Percentiles rank a stretch among this genome's conserved stretches.
Evolutionary conservation across 2,888 invertebrate species (phyloP).

Genomic region (Campoletis raptor): DNA sequence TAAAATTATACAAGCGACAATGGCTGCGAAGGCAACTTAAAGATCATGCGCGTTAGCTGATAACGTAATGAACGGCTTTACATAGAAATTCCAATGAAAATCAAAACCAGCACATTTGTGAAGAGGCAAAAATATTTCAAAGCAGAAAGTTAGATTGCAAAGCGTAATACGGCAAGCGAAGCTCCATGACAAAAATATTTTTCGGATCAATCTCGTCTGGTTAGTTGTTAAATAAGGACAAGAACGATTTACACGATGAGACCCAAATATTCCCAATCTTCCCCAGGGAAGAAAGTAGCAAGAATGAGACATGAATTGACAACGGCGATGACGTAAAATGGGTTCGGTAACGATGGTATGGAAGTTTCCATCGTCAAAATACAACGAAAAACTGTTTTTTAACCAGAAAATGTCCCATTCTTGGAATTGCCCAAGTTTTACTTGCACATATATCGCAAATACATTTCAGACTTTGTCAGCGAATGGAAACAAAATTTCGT

Average conservation of each 20-base stretch:
- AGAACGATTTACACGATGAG: neutral
- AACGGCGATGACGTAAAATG: neutral
- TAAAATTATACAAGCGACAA: neutral
- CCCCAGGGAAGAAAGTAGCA: neutral
- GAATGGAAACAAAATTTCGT: conserved; percentile 62
- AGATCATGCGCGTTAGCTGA: neutral
- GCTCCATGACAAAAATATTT: neutral
- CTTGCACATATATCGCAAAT: neutral
- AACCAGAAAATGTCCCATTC: neutral
- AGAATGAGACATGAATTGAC: neutral
- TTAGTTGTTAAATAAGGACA: neutral
- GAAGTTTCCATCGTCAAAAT: neutral
- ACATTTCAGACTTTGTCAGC: neutral
- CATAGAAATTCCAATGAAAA: neutral
- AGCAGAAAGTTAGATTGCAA: neutral
- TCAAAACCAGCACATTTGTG: neutral
- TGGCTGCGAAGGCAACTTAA: too few relatives aligned
- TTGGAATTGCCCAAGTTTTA: neutral
- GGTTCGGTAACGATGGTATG: neutral
- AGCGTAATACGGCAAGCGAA: neutral
- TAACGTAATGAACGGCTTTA: neutral
- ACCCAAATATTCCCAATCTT: neutral
- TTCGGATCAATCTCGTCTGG: neutral
- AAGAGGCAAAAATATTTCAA: neutral
- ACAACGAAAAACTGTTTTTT: neutral